phyloP scores from a whole-genome alignment of 2,113 vertebrate species.

The Micromys minutus region DNA sequence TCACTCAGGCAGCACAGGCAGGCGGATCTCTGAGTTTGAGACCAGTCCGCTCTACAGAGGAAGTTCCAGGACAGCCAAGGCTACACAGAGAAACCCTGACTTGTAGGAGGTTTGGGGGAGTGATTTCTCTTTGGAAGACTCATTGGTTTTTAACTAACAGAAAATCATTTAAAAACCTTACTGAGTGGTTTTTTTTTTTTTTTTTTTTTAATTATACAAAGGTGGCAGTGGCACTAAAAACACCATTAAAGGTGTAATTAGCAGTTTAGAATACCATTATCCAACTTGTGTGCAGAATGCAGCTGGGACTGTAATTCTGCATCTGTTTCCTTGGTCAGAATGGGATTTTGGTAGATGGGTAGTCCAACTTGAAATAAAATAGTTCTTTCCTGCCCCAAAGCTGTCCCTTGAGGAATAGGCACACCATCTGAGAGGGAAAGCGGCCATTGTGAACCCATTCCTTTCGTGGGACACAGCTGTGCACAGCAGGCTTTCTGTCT shows the following conservation, averaged over 20 bases:
- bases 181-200: neutral
- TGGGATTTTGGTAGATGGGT: conserved; percentile 75
- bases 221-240: conserved; percentile 82
- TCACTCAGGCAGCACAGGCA: neutral
- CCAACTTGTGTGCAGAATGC: conserved; percentile 85
- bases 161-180: conserved; percentile 70
- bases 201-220: conserved; percentile 74
- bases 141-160: conserved; percentile 67
- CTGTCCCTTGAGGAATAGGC: conserved; percentile 60
- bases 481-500: conserved; percentile 35
- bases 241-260: conserved; percentile 86
- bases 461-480: conserved; percentile 57
- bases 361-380: conserved; percentile 82
- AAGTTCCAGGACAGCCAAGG: neutral
- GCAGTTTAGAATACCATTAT: conserved; percentile 85
- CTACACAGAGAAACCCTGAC: neutral
- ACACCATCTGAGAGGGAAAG: conserved; percentile 44
- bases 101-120: neutral
- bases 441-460: conserved; percentile 52
- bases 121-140: conserved; percentile 64
- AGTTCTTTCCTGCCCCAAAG: conserved; percentile 70
- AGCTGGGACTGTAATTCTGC: conserved; percentile 87
- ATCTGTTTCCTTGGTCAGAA: conserved; percentile 85
- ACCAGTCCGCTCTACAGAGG: neutral
- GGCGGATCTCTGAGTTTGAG: neutral